A percentile compares a stretch with the other conserved stretches of the same genome.
Evolutionary conservation across 2,888 invertebrate species (phyloP).

Genomic region (Girardia tigrina): DNA sequence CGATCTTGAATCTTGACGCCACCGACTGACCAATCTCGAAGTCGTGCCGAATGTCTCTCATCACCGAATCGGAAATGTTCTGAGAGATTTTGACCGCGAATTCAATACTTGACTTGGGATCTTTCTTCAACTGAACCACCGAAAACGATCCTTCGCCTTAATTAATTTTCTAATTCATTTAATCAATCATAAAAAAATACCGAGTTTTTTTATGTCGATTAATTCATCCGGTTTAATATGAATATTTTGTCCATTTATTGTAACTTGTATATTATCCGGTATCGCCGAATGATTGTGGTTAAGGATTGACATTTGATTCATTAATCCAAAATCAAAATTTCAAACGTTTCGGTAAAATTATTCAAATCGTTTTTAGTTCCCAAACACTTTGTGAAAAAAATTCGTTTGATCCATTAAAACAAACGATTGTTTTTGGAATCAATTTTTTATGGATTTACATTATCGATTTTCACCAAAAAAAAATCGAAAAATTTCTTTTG

Average conservation of each 20-base stretch:
- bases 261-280: not conserved
- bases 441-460: no score
- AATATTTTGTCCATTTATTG: not conserved
- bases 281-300: not conserved
- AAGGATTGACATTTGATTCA: no score
- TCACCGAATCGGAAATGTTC: not conserved
- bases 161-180: not conserved
- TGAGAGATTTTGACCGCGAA: not conserved
- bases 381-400: no score
- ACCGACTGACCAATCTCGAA: not conserved
- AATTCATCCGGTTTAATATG: not conserved
- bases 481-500: no score
- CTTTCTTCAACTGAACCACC: not conserved
- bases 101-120: not conserved
- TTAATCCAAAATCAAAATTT: not conserved
- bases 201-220: not conserved
- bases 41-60: not conserved
- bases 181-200: not conserved
- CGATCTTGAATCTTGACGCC: not conserved
- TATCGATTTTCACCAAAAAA: no score
- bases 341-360: no score
- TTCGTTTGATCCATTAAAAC: no score
- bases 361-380: conserved; percentile 21
- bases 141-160: not conserved
- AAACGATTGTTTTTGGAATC: no score